Conservation (phyloP, 2,113 vertebrate genomes). For the Mungos mungo region DNA sequence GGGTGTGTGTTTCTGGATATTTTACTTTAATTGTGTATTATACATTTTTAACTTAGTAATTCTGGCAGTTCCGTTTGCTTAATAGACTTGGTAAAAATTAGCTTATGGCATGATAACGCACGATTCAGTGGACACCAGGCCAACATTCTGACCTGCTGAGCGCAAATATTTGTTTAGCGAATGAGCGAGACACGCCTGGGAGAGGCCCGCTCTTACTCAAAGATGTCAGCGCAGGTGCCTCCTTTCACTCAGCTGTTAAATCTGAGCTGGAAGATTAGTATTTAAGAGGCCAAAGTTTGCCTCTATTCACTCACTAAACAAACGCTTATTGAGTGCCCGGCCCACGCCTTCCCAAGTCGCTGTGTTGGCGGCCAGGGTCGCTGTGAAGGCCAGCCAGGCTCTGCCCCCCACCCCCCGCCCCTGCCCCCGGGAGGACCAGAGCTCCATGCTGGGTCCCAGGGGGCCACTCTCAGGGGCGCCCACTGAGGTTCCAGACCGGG, state of each 20-base stretch:
- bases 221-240: rapidly evolving
- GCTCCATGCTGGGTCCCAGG: rapidly evolving
- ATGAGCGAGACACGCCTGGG: neutral
- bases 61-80: neutral
- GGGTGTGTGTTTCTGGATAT: neutral
- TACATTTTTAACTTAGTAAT: neutral
- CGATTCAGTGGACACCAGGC: neutral
- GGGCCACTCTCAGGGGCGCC: too few species aligned
- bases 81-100: neutral
- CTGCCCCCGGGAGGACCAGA: neutral
- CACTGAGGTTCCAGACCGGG: too few species aligned
- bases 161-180: neutral
- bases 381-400: rapidly evolving
- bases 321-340: rapidly evolving
- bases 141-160: neutral
- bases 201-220: rapidly evolving
- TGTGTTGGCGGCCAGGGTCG: rapidly evolving
- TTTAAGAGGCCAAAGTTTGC: rapidly evolving
- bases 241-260: neutral
- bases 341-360: rapidly evolving
- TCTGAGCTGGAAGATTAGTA: neutral
- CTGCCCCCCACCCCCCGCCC: neutral
- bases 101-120: neutral
- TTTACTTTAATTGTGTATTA: neutral
- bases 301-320: rapidly evolving